Conservation (phyloP, 1,140 invertebrate species). For the Phocides pigmalion region DNA sequence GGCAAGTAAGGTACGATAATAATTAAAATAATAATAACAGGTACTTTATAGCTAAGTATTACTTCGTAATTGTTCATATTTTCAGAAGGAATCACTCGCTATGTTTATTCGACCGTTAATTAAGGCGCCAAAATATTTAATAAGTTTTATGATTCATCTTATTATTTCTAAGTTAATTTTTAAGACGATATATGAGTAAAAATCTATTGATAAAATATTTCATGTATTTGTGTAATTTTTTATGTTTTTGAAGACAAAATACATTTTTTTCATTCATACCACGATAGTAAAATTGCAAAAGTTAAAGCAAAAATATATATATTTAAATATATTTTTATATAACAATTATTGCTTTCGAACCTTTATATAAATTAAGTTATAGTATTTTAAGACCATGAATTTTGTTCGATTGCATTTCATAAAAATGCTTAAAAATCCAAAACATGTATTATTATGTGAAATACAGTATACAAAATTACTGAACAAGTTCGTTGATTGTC, state of each 20-base stretch:
- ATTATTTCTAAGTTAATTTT: neutral
- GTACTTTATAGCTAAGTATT: slow-evolving; percentile 23
- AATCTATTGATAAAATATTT: too few relatives aligned
- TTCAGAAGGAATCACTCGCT: slow-evolving; percentile 12
- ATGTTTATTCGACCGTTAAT: neutral
- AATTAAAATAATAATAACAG: slow-evolving; percentile 28
- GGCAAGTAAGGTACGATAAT: slow-evolving; percentile 36
- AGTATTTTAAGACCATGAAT: neutral
- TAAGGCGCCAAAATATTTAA: neutral
- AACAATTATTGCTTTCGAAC: too few relatives aligned
- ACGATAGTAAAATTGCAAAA: too few relatives aligned
- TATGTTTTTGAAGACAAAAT: too few relatives aligned
- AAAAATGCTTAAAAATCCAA: neutral
- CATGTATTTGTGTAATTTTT: too few relatives aligned
- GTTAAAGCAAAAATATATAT: too few relatives aligned
- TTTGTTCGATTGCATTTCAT: too few relatives aligned
- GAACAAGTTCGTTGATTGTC: slow-evolving; percentile 17
- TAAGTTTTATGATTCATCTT: slow-evolving; percentile 7
- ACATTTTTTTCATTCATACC: too few relatives aligned
- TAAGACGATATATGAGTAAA: too few relatives aligned
- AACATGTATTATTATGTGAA: neutral
- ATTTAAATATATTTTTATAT: too few relatives aligned
- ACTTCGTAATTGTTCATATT: slow-evolving; percentile 21
- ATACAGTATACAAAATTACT: slow-evolving; percentile 1
- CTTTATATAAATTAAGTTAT: too few relatives aligned